Conservation (phyloP, 2,888 invertebrate species). For the Chromoteleia sp. region DNA sequence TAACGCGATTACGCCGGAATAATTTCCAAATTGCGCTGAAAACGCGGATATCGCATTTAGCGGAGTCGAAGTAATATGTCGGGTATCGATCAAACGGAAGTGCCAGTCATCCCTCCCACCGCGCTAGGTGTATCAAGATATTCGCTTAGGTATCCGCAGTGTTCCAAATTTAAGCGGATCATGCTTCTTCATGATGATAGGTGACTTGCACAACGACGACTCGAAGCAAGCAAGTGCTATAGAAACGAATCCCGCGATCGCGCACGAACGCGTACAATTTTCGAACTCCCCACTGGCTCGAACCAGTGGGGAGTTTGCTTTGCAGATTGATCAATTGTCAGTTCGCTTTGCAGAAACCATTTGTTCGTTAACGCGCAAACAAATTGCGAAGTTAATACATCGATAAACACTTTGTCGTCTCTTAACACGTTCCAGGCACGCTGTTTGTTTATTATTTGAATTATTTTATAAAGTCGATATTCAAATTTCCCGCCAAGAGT, state of each 20-base stretch:
- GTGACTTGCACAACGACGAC: slow-evolving; percentile 80
- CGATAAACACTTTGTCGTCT: slow-evolving; percentile 20
- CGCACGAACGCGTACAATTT: slow-evolving; percentile 60
- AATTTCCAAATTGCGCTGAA: slow-evolving; percentile 39
- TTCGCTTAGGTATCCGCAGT: slow-evolving; percentile 72
- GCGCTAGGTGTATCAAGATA: slow-evolving; percentile 79
- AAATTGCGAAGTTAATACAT: slow-evolving; percentile 50
- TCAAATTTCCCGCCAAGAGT: no score
- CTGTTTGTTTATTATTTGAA: background rate
- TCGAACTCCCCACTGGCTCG: slow-evolving; percentile 60
- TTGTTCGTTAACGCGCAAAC: slow-evolving; percentile 69
- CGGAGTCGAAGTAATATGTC: slow-evolving; percentile 70
- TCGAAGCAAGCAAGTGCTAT: slow-evolving; percentile 68
- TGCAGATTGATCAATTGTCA: slow-evolving; percentile 60
- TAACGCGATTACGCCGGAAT: slow-evolving; percentile 40
- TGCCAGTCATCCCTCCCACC: slow-evolving; percentile 74
- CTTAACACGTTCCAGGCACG: no score
- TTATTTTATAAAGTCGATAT: no score
- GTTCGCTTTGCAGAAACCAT: slow-evolving; percentile 69
- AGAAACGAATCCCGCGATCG: slow-evolving; percentile 60
- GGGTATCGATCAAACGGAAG: slow-evolving; percentile 77
- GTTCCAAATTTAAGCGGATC: slow-evolving; percentile 78
- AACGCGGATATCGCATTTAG: slow-evolving; percentile 55
- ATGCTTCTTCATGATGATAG: slow-evolving; percentile 77
- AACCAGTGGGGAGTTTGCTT: no score